Percentiles rank a stretch among this genome's conserved stretches.
Conservation (phyloP, 2,888 invertebrate species). For the Lasioglossum vierecki region DNA sequence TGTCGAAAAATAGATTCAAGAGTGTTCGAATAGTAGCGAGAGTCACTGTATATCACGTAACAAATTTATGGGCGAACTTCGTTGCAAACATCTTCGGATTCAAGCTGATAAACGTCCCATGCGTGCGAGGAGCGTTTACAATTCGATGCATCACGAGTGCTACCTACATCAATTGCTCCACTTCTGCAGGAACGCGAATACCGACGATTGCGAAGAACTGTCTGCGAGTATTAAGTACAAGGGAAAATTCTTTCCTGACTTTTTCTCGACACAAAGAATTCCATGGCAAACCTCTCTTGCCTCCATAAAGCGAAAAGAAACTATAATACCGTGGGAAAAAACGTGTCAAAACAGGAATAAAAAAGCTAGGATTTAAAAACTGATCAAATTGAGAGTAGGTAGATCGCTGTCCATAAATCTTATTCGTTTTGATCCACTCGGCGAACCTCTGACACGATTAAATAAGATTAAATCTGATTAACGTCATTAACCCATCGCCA, state of each 20-base stretch:
- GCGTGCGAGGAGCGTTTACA: conserved; percentile 16
- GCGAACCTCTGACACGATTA: neutral
- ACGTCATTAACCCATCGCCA: neutral
- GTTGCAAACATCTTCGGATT: too few relatives aligned
- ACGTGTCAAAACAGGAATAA: neutral
- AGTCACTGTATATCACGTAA: neutral
- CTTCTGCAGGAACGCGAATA: conserved; percentile 11
- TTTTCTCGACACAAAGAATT: neutral
- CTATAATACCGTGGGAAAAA: neutral
- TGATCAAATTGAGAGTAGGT: neutral
- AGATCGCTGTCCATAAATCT: neutral
- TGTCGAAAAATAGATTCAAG: too few relatives aligned
- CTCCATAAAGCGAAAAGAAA: neutral
- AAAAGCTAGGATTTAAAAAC: neutral
- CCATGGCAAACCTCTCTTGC: neutral
- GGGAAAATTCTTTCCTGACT: neutral
- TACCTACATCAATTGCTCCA: conserved; percentile 35
- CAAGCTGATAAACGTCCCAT: neutral
- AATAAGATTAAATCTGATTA: neutral
- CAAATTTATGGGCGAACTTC: neutral
- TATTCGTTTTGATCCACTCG: neutral
- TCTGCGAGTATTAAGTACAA: conserved; percentile 5
- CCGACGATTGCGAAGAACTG: conserved; percentile 21
- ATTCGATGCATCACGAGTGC: conserved; percentile 8
- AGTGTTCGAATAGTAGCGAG: too few relatives aligned